phyloP scores from a whole-genome alignment of 2,113 vertebrate species.

The Otus sunia region DNA sequence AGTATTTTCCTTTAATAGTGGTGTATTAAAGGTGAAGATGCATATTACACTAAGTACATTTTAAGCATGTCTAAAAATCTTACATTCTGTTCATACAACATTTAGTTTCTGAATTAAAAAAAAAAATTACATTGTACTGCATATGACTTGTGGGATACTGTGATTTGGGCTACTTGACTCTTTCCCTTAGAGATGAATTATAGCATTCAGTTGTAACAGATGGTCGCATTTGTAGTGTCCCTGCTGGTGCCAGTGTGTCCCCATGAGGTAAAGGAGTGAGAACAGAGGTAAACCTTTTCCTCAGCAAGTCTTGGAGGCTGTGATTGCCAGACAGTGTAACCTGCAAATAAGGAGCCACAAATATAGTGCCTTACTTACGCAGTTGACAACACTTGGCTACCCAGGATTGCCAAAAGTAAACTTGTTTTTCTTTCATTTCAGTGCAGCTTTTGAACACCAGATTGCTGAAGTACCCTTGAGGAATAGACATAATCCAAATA shows the following conservation, averaged over 20 bases:
- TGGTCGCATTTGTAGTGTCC: fast-evolving
- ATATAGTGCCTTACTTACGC: not conserved
- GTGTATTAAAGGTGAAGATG: not conserved
- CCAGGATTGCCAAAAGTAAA: not conserved
- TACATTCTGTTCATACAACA: not conserved
- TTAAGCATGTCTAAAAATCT: not conserved
- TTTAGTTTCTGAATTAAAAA: not conserved
- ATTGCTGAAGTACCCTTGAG: not conserved
- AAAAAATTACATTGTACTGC: not conserved
- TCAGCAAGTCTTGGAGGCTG: not conserved
- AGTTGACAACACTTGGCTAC: fast-evolving
- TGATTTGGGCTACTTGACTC: not conserved
- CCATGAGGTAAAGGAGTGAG: not conserved
- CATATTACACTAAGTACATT: not conserved
- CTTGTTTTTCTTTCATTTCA: not conserved
- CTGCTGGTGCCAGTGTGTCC: not conserved
- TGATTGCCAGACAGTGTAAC: not conserved
- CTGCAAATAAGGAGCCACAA: not conserved
- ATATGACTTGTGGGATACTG: not conserved
- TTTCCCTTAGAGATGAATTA: not conserved
- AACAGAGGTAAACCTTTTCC: not conserved
- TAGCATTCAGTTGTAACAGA: not conserved
- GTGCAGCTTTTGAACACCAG: not conserved
- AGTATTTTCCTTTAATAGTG: not conserved
- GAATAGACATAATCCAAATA: not conserved